Evolutionary conservation across 1,140 invertebrate species (phyloP).

Genomic region (Ladona fulva): DNA sequence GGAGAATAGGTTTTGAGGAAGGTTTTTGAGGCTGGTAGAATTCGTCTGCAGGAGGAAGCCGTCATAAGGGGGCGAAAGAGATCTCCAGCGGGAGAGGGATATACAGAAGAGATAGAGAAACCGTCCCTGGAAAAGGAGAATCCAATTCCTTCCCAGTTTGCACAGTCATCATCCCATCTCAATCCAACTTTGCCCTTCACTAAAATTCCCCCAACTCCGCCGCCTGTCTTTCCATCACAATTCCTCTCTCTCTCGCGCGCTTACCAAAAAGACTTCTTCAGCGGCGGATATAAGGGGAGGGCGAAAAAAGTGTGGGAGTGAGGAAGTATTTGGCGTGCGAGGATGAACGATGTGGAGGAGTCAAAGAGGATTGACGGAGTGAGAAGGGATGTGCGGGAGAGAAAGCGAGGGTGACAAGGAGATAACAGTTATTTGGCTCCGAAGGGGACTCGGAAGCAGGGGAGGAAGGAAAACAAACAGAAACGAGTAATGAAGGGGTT

Average conservation of each 20-base stretch:
- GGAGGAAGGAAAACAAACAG: not conserved
- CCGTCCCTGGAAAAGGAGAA: not conserved
- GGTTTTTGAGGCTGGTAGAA: too few species aligned
- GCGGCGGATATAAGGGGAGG: not conserved
- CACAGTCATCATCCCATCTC: not conserved
- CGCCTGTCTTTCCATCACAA: not conserved
- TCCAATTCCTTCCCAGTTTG: conserved; percentile 8
- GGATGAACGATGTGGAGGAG: conserved; percentile 2
- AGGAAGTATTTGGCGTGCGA: not conserved
- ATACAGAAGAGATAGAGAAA: not conserved
- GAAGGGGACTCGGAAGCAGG: not conserved
- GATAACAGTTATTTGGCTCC: not conserved
- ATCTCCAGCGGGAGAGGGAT: too few species aligned
- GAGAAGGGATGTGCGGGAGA: not conserved
- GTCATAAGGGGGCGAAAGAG: too few species aligned
- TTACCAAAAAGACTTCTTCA: too few species aligned
- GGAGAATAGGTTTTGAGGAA: too few species aligned
- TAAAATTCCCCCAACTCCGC: not conserved
- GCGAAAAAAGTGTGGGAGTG: not conserved
- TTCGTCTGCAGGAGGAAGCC: too few species aligned
- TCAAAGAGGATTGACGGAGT: not conserved
- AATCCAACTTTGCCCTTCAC: not conserved
- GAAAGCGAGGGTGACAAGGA: not conserved
- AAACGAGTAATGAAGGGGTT: too few species aligned
- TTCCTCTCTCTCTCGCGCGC: too few species aligned